Evolutionary conservation across 2,797 vertebrate genomes (phyloP).

Genomic region (Hozukius guyotensis): DNA sequence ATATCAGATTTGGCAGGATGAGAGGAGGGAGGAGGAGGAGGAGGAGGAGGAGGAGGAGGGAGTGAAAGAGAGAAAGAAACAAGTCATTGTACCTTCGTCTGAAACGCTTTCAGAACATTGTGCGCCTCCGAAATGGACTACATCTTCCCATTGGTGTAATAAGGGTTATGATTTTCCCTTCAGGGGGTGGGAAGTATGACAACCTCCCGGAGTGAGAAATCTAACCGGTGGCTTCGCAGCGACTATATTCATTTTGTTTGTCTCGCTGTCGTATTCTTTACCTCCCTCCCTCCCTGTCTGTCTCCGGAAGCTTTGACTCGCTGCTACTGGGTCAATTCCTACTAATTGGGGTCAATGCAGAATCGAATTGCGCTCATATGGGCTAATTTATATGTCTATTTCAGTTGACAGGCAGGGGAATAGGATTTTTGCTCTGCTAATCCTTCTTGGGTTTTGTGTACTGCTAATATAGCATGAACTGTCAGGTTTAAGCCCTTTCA

Average conservation of each 20-base stretch:
- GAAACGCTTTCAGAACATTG: constrained; percentile 38
- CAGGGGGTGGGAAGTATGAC: constrained; percentile 29
- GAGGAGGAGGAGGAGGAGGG: constrained; percentile 2
- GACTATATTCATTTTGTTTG: constrained; percentile 42
- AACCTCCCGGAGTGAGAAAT: constrained; percentile 22
- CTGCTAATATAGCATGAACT: constrained; percentile 66
- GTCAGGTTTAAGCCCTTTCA: constrained; percentile 63
- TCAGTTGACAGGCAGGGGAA: constrained; percentile 65
- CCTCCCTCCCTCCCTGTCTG: not conserved
- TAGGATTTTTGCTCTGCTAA: constrained; percentile 59
- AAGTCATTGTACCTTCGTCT: constrained; percentile 17
- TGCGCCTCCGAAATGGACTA: constrained; percentile 42
- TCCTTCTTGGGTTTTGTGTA: constrained; percentile 62
- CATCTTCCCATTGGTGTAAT: constrained; percentile 40
- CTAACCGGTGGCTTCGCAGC: constrained; percentile 19
- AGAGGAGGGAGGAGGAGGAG: not conserved
- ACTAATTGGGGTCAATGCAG: constrained; percentile 75
- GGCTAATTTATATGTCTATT: constrained; percentile 69
- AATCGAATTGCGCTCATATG: constrained; percentile 64
- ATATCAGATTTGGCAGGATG: constrained; percentile 56
- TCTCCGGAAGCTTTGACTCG: constrained; percentile 28
- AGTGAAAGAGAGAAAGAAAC: constrained; percentile 16
- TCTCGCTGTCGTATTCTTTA: constrained; percentile 38
- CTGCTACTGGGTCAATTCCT: constrained; percentile 55
- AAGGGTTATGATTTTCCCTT: constrained; percentile 49